Base-by-base conservation (phyloP, 2,113 vertebrate species). In the Aramus guarauna region DNA sequence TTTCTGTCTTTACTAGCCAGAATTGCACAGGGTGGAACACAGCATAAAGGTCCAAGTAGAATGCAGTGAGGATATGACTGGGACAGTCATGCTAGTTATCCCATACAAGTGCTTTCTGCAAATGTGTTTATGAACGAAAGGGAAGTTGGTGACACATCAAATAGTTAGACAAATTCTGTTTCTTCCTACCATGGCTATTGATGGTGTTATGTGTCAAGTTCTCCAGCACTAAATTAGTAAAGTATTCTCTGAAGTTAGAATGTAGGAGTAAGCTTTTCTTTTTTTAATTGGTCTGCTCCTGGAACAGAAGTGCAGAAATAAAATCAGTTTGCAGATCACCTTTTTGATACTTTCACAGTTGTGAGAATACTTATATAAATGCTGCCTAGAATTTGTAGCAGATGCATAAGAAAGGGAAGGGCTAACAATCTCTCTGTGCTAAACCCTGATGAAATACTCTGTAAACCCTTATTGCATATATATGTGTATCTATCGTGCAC, bases 401-500 rank as follows among this genome's bases (percentile, higher is more conserved):
- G 37, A 37, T 39, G 20, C 17, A 6, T 62, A 45, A 81, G 30
- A 74, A 58, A 53, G 27, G 12, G 23, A 73, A 74, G 5, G 8
- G 36, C 6, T 55, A 56, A 59, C 3, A 23, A 34, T 60, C 56
- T 69, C 3, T 55, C 2, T 43, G 22, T 56, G 21, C 16, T 68
- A 84, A 75, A 39, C 10, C 4, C 20, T 69, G 7, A 45, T 75
- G 4, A 72, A 58, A 37, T 66, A 27, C 11, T 27, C 6, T 53
- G 24, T n/a, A 75, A 85, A n/a, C 9, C 15, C 10, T 23, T 69
- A 22, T 27, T 56, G 5, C 4, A 5, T 55, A 21, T 30, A 23
- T 22, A 12, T 16, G 12, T 53, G 2, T 39, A n/a, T 41, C 9
- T 83, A 5, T 17, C 11, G 3, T 64, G 20, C 1, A 0, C 26